Evolutionary conservation across 2,113 vertebrate genomes (phyloP).

Genomic region (Hyla sarda): DNA sequence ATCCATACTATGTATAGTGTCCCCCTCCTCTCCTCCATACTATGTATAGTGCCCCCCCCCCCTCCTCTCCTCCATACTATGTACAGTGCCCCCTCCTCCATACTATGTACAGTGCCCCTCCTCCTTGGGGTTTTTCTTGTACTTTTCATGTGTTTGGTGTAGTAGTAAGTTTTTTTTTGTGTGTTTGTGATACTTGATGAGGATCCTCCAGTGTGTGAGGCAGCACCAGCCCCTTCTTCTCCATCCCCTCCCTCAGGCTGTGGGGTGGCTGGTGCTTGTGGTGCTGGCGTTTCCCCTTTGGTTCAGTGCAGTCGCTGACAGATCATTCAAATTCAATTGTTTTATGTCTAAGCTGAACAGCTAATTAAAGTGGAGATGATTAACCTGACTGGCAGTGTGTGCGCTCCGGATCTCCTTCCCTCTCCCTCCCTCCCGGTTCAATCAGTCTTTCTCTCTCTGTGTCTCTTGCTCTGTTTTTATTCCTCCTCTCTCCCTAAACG

Average conservation of each 20-base stretch:
- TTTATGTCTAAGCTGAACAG: slow-evolving; percentile 90
- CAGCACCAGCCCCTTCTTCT: too few species aligned
- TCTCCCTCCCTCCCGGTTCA: slow-evolving; percentile 67
- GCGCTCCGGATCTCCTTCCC: slow-evolving; percentile 60
- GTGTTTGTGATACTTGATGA: neutral
- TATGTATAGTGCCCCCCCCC: too few species aligned
- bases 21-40: too few species aligned
- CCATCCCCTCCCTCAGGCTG: too few species aligned
- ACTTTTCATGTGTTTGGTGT: too few species aligned
- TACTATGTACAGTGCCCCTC: too few species aligned
- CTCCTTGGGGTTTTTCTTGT: too few species aligned
- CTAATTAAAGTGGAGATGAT: slow-evolving; percentile 95
- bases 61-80: too few species aligned
- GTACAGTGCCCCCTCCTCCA: too few species aligned
- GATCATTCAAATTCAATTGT: slow-evolving; percentile 90
- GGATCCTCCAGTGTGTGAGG: too few species aligned
- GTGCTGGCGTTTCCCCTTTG: slow-evolving; percentile 84
- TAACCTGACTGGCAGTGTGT: slow-evolving; percentile 87
- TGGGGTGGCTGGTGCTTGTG: too few species aligned
- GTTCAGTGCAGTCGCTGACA: slow-evolving; percentile 85
- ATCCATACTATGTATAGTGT: too few species aligned
- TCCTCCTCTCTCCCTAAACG: slow-evolving; percentile 78
- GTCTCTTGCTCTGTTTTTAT: slow-evolving; percentile 66
- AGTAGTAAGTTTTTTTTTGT: neutral
- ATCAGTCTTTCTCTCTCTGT: slow-evolving; percentile 67